These are phyloP conservation scores for Drosophila infuscata DNA, from an alignment of 2,888 invertebrate genomes.

Conservation along the genomic window DNA sequence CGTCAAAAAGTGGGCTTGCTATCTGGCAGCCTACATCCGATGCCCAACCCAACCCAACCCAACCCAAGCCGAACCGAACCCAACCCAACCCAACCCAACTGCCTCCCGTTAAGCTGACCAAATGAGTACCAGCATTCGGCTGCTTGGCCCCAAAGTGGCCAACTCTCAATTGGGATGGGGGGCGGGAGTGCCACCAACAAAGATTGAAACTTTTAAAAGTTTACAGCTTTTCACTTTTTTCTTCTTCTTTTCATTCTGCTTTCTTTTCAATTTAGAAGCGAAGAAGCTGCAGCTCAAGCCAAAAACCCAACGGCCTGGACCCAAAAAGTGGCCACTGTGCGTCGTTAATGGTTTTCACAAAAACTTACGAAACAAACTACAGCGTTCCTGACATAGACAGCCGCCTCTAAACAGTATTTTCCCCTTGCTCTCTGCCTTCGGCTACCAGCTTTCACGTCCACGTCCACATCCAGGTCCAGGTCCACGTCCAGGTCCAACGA, in stretches of 20 bases:
- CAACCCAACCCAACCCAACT: neutral
- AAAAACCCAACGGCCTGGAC: constrained; percentile 26
- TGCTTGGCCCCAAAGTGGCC: constrained; percentile 50
- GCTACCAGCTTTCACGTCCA: constrained; percentile 1
- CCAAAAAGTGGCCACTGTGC: constrained; percentile 66
- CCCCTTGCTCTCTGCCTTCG: constrained; percentile 4
- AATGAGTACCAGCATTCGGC: constrained; percentile 62
- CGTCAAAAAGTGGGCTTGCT: constrained; percentile 69
- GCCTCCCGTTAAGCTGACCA: constrained; percentile 55
- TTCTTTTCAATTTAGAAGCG: constrained; percentile 68
- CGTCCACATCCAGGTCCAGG: neutral
- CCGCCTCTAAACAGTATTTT: neutral
- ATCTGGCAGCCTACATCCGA: constrained; percentile 5
- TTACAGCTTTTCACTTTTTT: constrained; percentile 76
- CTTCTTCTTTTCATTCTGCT: constrained; percentile 51
- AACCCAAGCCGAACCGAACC: neutral
- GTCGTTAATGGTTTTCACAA: constrained; percentile 73
- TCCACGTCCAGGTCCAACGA: constrained; percentile 1
- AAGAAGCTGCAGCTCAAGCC: constrained; percentile 28
- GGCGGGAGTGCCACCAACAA: constrained; percentile 26
- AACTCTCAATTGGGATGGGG: constrained; percentile 28
- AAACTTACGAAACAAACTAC: constrained; percentile 78
- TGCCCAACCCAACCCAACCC: neutral
- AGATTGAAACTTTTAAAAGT: constrained; percentile 77
- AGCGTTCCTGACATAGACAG: constrained; percentile 51